Evolutionary conservation across 2,888 invertebrate genomes (phyloP).

Genomic region (Agapostemon virescens): DNA sequence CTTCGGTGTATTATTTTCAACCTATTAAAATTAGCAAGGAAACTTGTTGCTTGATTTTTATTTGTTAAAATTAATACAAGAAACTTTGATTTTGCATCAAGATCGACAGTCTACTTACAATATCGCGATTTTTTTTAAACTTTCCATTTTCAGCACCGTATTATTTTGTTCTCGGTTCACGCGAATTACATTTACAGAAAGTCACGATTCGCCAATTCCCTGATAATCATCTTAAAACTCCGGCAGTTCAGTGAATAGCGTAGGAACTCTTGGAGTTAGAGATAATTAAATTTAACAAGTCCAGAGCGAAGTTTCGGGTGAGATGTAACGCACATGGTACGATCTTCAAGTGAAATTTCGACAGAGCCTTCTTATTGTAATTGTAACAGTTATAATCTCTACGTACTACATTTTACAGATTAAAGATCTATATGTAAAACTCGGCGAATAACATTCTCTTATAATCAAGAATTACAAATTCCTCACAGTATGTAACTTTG

Average conservation of each 20-base stretch:
- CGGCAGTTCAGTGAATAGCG: slow-evolving; percentile 23
- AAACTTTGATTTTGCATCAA: no score
- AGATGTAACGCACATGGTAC: slow-evolving; percentile 18
- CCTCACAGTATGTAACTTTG: neutral
- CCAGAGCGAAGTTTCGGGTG: slow-evolving; percentile 40
- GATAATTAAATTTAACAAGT: slow-evolving; percentile 59
- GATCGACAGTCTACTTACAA: neutral
- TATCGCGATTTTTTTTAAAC: neutral
- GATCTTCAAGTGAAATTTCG: neutral
- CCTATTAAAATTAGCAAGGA: no score
- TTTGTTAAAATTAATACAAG: no score
- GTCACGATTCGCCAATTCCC: slow-evolving; percentile 21
- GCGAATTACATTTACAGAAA: neutral
- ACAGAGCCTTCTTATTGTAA: neutral
- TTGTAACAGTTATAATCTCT: neutral
- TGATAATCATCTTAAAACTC: slow-evolving; percentile 36
- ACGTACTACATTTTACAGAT: neutral
- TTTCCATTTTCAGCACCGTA: neutral
- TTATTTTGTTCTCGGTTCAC: neutral
- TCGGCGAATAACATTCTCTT: neutral
- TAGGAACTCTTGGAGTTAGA: slow-evolving; percentile 42
- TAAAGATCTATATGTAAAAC: neutral
- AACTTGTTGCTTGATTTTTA: no score
- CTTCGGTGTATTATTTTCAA: no score
- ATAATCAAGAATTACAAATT: neutral